Percentiles rank a stretch among this genome's conserved stretches.
phyloP scores from a whole-genome alignment of 2,888 invertebrate species.

The Eilema caniola region DNA sequence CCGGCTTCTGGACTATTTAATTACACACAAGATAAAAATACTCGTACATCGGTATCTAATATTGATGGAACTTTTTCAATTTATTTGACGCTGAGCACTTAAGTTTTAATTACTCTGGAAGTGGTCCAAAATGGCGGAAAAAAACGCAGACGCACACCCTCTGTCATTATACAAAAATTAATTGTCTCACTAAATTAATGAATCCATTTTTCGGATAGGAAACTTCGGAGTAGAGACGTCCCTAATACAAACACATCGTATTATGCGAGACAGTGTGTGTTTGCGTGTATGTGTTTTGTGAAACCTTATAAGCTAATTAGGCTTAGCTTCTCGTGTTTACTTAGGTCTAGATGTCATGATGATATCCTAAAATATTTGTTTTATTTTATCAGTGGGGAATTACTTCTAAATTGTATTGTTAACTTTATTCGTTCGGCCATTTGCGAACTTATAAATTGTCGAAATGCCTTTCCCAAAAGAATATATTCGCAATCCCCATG shows the following conservation, averaged over 20 bases:
- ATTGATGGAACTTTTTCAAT: constrained; percentile 63
- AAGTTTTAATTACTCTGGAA: constrained; percentile 62
- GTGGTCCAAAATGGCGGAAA: constrained; percentile 30
- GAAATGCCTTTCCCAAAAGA: neutral
- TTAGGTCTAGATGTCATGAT: too few relatives aligned
- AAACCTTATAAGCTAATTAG: too few relatives aligned
- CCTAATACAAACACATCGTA: neutral
- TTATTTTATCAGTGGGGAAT: too few relatives aligned
- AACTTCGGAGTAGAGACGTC: neutral
- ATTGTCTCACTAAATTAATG: constrained; percentile 36
- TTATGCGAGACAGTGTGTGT: neutral
- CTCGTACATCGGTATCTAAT: constrained; percentile 3
- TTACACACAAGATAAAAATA: constrained; percentile 15
- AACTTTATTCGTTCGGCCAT: neutral
- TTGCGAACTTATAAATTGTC: neutral
- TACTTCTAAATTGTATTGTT: too few relatives aligned
- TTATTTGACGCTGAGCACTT: constrained; percentile 54
- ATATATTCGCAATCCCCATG: neutral
- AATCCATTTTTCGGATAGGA: constrained; percentile 24
- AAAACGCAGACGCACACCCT: constrained; percentile 23
- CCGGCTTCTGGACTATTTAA: neutral
- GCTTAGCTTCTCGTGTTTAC: too few relatives aligned
- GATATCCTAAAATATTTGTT: too few relatives aligned
- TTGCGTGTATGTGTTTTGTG: neutral
- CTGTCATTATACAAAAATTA: constrained; percentile 41